Evolutionary conservation across 2,888 invertebrate species (phyloP).

Genomic region (Oligia strigilis): DNA sequence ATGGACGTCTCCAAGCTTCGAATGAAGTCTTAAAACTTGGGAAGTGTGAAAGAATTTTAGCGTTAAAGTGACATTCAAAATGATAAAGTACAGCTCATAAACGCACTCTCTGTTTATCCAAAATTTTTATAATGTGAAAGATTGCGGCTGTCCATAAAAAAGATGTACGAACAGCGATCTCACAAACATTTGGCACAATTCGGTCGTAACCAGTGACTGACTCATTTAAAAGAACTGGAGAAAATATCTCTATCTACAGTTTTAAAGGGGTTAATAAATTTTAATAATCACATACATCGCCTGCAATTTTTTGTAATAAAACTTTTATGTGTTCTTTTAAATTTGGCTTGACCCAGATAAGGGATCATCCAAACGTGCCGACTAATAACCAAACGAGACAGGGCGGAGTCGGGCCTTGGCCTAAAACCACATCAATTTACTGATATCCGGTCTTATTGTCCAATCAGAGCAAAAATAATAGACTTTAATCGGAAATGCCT

Average conservation of each 20-base stretch:
- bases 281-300: conserved; percentile 11
- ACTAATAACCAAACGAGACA: conserved; percentile 75
- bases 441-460: conserved; percentile 48
- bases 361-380: conserved; percentile 68
- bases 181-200: conserved; percentile 39
- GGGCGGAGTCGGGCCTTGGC: conserved; percentile 79
- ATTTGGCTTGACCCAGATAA: conserved; percentile 74
- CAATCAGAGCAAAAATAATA: conserved; percentile 52
- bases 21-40: neutral
- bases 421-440: conserved; percentile 66
- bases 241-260: conserved; percentile 26
- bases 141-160: conserved; percentile 25
- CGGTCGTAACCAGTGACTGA: conserved; percentile 15
- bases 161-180: neutral
- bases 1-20: neutral
- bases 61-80: conserved; percentile 18
- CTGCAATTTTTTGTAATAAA: conserved; percentile 58
- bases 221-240: conserved; percentile 3
- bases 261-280: conserved; percentile 26
- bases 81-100: conserved; percentile 9
- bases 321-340: conserved; percentile 42
- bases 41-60: conserved; percentile 1
- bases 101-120: conserved; percentile 11
- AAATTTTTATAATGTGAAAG: conserved; percentile 20
- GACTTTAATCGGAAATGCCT: conserved; percentile 17